Evolutionary conservation across 2,113 vertebrate genomes (phyloP), one percentile per base, ranked within the genome.

Genomic region (Phalacrocorax carbo): DNA sequence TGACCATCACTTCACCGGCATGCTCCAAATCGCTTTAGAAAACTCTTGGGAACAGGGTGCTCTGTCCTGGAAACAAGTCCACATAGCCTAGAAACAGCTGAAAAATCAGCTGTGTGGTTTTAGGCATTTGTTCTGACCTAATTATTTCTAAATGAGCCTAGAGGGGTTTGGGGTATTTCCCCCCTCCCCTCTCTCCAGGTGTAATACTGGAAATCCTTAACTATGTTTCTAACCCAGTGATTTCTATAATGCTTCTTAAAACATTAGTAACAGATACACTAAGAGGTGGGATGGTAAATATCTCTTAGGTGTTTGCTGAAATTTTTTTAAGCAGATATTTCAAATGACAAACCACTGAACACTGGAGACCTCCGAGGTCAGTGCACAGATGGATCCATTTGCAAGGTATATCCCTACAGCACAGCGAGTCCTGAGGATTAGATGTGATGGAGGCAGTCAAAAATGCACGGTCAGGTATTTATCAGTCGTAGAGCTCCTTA

Each of bases 81-180:
- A 12, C 6, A 51, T 0, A 71, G 44, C 55, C 69, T 4, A 73
- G 42, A 49, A 83, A 88, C 90, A 90, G 55, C 68, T 73, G 85
- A 81, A 70, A 34, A 71, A 26, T 71, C 82, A 93, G 83, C 80
- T 93, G 80, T 13, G 32, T 32, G 12, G 34, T 94, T 57, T 57
- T 76, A 86, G 48, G 42, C 86, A 94, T 95, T 95, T 95, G 44
- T 96, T 94, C 96, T 94, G 88, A 84, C 88, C 94, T 86, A 81
- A 82, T 88, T 79, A 88, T 57, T 94, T 55, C 73, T 49, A 55
- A 88, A 42, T 5, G 6, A 87, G 60, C 70, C 92, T 11, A 13
- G 19, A 85, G 51, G 58, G 36, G 17, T 0, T 65, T 61, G 55
- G 29, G 72, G 11, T n/a, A 7, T 66, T 60, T 34, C 22, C 38